Percentiles rank a stretch among this genome's conserved stretches.
These are phyloP conservation scores for Eudyptes chrysolophus DNA, from an alignment of 2,113 vertebrate genomes.

Conservation along the genomic window DNA sequence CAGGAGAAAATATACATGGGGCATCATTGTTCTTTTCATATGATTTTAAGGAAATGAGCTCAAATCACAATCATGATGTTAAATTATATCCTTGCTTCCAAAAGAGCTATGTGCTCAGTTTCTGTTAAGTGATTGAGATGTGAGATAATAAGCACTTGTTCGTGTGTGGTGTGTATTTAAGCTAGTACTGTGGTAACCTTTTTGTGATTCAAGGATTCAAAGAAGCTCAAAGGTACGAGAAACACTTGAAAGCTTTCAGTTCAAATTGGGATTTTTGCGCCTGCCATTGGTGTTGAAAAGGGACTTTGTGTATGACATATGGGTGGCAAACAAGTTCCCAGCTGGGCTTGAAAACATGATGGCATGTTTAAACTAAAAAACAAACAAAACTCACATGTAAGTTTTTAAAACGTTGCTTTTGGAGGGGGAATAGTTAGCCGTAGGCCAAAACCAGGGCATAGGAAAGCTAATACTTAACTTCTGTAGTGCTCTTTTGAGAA, in stretches of 20 bases:
- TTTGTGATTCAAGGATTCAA: background rate
- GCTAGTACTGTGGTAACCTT: background rate
- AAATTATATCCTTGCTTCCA: background rate
- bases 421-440: background rate
- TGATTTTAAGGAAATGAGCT: constrained; percentile 2
- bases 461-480: background rate
- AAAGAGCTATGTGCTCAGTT: background rate
- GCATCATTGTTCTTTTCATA: background rate
- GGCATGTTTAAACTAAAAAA: background rate
- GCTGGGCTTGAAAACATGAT: background rate
- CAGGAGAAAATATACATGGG: background rate
- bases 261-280: background rate
- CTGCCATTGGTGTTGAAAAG: background rate
- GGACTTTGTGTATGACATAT: background rate
- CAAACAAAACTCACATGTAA: background rate
- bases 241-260: background rate
- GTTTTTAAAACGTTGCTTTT: background rate
- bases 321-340: background rate
- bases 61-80: background rate
- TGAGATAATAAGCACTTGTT: background rate
- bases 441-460: background rate
- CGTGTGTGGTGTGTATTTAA: background rate
- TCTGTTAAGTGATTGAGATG: background rate
- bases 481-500: background rate
- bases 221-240: background rate